A percentile compares a stretch with the other conserved stretches of the same genome.
Evolutionary conservation across 2,113 vertebrate genomes (phyloP).

Genomic region (Chionis minor): DNA sequence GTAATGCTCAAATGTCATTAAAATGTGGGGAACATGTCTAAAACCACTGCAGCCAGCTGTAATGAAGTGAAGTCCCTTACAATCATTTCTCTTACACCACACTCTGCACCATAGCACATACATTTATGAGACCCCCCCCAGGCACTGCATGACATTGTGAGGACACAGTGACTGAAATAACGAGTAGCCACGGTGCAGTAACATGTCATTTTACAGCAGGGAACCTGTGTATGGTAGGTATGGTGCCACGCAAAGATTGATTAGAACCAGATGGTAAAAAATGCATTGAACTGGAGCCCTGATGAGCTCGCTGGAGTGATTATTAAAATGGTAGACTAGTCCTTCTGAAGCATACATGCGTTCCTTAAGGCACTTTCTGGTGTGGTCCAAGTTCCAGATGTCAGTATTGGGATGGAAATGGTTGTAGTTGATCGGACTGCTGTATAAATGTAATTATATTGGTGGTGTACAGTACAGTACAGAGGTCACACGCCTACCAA

Average conservation of each 20-base stretch:
- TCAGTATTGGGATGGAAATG: not conserved
- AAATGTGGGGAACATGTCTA: not conserved
- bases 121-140: not conserved
- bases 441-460: not conserved
- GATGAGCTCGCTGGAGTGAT: not conserved
- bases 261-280: constrained; percentile 46
- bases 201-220: constrained; percentile 2
- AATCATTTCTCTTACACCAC: not conserved
- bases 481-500: not conserved
- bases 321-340: not conserved
- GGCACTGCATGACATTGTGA: constrained; percentile 40
- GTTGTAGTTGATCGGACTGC: not conserved
- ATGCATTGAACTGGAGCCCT: not conserved
- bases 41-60: not conserved
- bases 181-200: not conserved
- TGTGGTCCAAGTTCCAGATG: not conserved
- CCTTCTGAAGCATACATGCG: not conserved
- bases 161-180: constrained; percentile 26
- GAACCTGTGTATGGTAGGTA: constrained; percentile 9
- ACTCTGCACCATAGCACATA: not conserved
- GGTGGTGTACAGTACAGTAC: not conserved
- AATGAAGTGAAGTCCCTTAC: not conserved
- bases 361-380: not conserved
- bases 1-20: not conserved
- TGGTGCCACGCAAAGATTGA: constrained; percentile 28